Evolutionary conservation across 2,797 vertebrate species (phyloP).

Genomic region (Leptodactylus fallax): DNA sequence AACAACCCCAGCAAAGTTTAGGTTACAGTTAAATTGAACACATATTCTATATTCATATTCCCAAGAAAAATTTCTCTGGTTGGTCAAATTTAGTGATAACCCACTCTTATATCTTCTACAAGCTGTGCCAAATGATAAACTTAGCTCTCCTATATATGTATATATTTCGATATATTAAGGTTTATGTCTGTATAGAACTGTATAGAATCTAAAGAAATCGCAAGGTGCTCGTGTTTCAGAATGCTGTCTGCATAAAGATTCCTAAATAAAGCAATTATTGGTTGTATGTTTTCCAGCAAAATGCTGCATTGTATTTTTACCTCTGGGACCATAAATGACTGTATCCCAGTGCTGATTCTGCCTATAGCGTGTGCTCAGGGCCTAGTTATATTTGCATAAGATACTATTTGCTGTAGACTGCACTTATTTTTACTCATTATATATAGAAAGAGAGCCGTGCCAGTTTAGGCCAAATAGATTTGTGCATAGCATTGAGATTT

Average conservation of each 20-base stretch:
- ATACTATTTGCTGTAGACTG: constrained; percentile 7
- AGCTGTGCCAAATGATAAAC: no score
- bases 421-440: constrained; percentile 2
- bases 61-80: no score
- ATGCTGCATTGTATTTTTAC: not conserved
- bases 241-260: not conserved
- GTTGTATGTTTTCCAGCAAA: not conserved
- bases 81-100: no score
- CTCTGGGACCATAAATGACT: not conserved
- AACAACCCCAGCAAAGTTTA: no score
- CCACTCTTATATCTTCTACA: no score
- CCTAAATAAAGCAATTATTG: constrained; percentile 32
- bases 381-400: not conserved
- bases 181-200: no score
- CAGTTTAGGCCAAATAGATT: constrained; percentile 7
- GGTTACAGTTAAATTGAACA: no score
- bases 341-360: not conserved
- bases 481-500: not conserved
- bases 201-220: no score
- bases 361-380: not conserved
- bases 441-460: not conserved
- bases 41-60: no score
- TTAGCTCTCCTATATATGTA: no score
- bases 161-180: no score
- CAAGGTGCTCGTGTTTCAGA: no score